phyloP scores from a whole-genome alignment of 2,113 vertebrate genomes.

The Amblyopsis rosae region DNA sequence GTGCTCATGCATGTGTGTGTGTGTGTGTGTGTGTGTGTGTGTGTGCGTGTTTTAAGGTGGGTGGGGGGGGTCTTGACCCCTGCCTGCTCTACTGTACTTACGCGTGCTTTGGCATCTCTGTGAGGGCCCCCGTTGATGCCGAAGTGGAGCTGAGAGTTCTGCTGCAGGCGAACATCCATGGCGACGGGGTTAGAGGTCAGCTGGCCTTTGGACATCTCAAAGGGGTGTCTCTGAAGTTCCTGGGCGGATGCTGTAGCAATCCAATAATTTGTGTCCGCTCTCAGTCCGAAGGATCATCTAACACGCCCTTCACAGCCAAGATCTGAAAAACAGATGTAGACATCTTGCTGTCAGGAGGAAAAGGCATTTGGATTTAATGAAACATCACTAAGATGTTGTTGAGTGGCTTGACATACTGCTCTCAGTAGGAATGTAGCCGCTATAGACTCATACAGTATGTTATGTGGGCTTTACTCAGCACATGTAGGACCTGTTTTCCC shows the following conservation, averaged over 20 bases:
- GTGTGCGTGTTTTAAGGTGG: too few species aligned
- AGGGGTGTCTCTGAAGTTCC: conserved; percentile 3
- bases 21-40: too few species aligned
- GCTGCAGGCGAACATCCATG: conserved; percentile 68
- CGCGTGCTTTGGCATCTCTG: conserved; percentile 24
- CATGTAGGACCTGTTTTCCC: too few species aligned
- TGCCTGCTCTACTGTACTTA: conserved; percentile 31
- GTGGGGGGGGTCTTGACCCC: background rate
- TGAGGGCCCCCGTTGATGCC: conserved; percentile 46
- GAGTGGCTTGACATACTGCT: too few species aligned
- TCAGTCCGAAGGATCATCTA: conserved; percentile 26
- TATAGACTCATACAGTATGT: too few species aligned
- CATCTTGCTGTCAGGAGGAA: background rate
- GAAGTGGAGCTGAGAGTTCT: conserved; percentile 52
- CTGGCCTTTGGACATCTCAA: conserved; percentile 36
- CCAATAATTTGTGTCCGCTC: conserved; percentile 23
- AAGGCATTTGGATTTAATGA: background rate
- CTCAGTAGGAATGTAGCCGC: too few species aligned
- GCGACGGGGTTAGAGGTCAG: conserved; percentile 48
- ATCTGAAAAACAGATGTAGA: conserved; percentile 21
- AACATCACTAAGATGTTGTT: too few species aligned
- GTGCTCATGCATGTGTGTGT: too few species aligned
- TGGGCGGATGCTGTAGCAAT: background rate
- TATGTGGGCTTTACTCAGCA: too few species aligned
- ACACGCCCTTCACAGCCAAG: conserved; percentile 1